phyloP scores from a whole-genome alignment of 2,888 invertebrate genomes.

The Dicyrtomina minuta region DNA sequence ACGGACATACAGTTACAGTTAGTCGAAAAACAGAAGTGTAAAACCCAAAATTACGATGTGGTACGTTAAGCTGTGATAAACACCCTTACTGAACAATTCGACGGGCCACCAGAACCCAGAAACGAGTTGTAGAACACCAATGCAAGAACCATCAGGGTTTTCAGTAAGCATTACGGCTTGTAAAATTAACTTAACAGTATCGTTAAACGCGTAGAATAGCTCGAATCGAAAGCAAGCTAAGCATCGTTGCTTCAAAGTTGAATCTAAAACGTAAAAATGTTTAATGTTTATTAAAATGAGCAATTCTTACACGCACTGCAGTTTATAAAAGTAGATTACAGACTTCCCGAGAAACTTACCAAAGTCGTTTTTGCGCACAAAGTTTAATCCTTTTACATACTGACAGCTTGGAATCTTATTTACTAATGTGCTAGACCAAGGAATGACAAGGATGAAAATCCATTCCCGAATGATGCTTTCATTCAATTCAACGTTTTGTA shows the following conservation, averaged over 20 bases:
- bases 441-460: constrained; percentile 17
- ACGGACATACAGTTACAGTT: no score
- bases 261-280: constrained; percentile 13
- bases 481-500: not conserved
- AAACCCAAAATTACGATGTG: no score
- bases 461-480: constrained; percentile 10
- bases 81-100: constrained; percentile 9
- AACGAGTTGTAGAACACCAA: constrained; percentile 13
- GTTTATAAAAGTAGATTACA: no score
- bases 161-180: not conserved
- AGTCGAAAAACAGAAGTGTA: no score
- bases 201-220: constrained; percentile 12
- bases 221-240: constrained; percentile 14
- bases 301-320: no score
- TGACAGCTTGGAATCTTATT: constrained; percentile 8
- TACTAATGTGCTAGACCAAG: constrained; percentile 1
- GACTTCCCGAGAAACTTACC: constrained; percentile 6
- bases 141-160: not conserved
- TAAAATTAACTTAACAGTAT: not conserved
- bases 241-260: not conserved
- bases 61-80: no score
- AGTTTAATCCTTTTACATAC: not conserved
- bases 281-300: no score
- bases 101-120: constrained; percentile 21
- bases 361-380: not conserved